A percentile compares a stretch with the other conserved stretches of the same genome.
Evolutionary conservation across 2,113 vertebrate genomes (phyloP).

Genomic region (Platichthys flesus): DNA sequence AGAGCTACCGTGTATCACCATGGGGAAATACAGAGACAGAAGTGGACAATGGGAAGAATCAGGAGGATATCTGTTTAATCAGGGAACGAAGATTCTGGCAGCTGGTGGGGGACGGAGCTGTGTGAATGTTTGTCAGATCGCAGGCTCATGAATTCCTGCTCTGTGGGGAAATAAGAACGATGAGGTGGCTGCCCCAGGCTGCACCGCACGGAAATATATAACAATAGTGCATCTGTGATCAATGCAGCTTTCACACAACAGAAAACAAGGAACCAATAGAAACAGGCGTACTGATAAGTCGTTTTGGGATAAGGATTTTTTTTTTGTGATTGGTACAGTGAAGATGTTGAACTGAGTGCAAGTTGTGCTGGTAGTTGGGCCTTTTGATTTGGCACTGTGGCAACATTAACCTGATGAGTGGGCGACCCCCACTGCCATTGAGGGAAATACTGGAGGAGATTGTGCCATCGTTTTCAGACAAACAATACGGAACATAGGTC

Average conservation of each 20-base stretch:
- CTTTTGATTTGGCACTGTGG: neutral
- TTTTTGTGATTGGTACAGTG: slow-evolving; percentile 4
- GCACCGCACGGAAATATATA: slow-evolving; percentile 35
- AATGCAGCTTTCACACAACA: slow-evolving; percentile 32
- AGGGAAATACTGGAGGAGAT: slow-evolving; percentile 2
- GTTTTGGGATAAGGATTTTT: slow-evolving; percentile 2
- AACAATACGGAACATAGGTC: neutral
- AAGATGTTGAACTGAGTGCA: neutral
- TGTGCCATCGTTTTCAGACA: neutral
- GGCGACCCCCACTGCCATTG: slow-evolving; percentile 3
- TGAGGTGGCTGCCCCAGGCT: slow-evolving; percentile 52
- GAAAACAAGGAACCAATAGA: slow-evolving; percentile 18
- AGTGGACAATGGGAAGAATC: slow-evolving; percentile 44
- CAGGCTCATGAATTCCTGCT: slow-evolving; percentile 56
- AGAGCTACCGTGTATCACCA: slow-evolving; percentile 32
- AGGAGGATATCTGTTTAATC: slow-evolving; percentile 55
- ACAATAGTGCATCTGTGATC: slow-evolving; percentile 34
- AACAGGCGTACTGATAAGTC: slow-evolving; percentile 1
- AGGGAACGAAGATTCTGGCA: slow-evolving; percentile 41
- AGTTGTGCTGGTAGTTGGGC: slow-evolving; percentile 14
- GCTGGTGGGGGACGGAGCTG: slow-evolving; percentile 32
- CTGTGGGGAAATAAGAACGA: slow-evolving; percentile 65
- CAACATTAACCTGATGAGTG: neutral
- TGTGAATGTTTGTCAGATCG: slow-evolving; percentile 48
- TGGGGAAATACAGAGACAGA: slow-evolving; percentile 25